Evolutionary conservation across 2,888 invertebrate species (phyloP), one percentile per base, ranked within the genome.

Genomic region (Archips xylosteana): DNA sequence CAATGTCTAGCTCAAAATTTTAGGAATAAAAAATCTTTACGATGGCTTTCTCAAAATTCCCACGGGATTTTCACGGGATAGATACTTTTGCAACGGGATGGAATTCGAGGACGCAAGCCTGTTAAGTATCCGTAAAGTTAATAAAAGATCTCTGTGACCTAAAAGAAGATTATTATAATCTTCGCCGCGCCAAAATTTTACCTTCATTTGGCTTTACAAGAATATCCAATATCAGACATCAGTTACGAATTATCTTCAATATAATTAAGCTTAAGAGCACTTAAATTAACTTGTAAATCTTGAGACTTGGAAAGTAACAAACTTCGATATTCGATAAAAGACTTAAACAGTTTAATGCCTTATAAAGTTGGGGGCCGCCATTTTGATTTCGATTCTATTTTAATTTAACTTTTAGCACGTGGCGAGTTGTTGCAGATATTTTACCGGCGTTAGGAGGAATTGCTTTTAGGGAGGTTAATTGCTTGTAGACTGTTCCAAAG

Each of bases 391-490:
- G 42, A 45, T 66, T 42, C 73, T 65, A 63, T 70, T 65, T 74
- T 70, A 74, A 70, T 70, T 74, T 74, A 69, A 74, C 59, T 64
- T 66, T 67, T 65, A 34, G 64, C 71, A 66, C 65, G 65, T 49
- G 54, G 42, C 13, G 67, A 54, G 67, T n/a, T 68, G 67, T 45
- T 57, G 62, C 45, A 39, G 72, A 62, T 36, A 61, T 61, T 71
- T 63, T 57, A 72, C 36, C n/a, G 77, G 70, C 71, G 75, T 78
- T 78, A 69, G 70, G 61, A 69, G 70, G 75, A 75, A 76, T 76
- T 76, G 71, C 66, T 70, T 71, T 54, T 6, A 47, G 23, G 45
- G 10, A 32, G 45, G 59, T 34, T 60, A 60, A 57, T 57, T 57
- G 32, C 57, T 57, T 57, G 12, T 57, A 57, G 57, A 57, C 32